Conservation (phyloP, 2,113 vertebrate genomes). For the Chaetorhynchus papuensis region DNA sequence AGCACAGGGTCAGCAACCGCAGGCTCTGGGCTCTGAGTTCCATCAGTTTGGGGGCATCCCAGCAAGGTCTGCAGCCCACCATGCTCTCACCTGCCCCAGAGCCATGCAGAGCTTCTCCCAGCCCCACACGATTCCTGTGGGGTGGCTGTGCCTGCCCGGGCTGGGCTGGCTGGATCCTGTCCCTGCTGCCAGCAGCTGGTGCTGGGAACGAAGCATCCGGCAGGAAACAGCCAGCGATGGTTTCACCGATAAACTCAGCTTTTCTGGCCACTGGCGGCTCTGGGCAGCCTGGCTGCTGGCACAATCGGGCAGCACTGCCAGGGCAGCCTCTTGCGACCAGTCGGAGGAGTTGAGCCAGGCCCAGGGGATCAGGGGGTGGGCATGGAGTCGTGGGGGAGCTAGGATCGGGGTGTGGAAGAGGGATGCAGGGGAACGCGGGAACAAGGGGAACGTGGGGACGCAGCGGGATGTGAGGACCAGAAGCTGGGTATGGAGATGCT, state of each 20-base stretch:
- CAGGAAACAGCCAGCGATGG: background rate
- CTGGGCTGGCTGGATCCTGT: background rate
- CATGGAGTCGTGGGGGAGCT: no score
- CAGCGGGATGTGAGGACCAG: background rate
- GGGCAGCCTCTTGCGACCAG: background rate
- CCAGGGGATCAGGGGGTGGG: background rate
- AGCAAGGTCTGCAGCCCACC: background rate
- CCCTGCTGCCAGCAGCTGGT: background rate
- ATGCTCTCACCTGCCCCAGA: accelerated
- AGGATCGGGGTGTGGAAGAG: accelerated
- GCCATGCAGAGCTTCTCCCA: background rate
- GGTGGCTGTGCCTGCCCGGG: background rate
- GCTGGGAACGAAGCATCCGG: background rate
- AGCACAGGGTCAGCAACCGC: background rate
- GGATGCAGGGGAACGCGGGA: no score
- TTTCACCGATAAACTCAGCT: background rate
- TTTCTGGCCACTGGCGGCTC: background rate
- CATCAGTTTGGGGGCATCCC: background rate
- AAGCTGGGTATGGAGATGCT: background rate
- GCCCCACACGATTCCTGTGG: accelerated
- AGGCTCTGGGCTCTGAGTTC: background rate
- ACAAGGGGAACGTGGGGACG: no score
- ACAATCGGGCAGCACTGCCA: background rate
- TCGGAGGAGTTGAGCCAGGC: background rate
- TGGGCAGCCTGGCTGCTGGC: background rate